Evolutionary conservation across 2,888 invertebrate species (phyloP).

Genomic region (Hofmannophila pseudospretella): DNA sequence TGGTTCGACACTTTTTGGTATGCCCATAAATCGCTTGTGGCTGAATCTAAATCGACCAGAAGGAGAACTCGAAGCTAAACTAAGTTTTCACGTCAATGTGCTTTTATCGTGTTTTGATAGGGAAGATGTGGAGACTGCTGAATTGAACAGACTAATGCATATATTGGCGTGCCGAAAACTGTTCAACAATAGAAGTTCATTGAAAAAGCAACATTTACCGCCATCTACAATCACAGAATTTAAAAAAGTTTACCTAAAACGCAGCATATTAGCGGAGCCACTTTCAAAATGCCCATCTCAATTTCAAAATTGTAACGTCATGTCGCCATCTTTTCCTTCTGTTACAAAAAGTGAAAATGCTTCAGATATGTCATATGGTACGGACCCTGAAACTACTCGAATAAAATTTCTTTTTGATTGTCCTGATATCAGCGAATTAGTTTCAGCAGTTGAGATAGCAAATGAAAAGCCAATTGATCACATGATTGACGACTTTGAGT

Average conservation of each 20-base stretch:
- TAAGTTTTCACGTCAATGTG: conserved; percentile 60
- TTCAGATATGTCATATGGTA: conserved; percentile 19
- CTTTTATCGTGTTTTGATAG: conserved; percentile 60
- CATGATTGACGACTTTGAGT: conserved; percentile 60
- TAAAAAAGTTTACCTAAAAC: conserved; percentile 59
- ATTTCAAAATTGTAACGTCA: conserved; percentile 21
- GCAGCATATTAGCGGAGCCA: conserved; percentile 57
- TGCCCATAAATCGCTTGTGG: conserved; percentile 61
- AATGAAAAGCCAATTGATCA: conserved; percentile 42
- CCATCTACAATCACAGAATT: conserved; percentile 47
- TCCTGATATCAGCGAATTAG: conserved; percentile 62
- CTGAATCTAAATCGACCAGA: conserved; percentile 26
- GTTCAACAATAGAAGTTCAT: conserved; percentile 59
- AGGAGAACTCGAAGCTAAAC: conserved; percentile 50
- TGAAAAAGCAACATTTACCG: conserved; percentile 42
- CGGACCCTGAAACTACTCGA: conserved; percentile 30
- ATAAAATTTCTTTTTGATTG: conserved; percentile 57
- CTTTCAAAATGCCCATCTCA: conserved; percentile 34
- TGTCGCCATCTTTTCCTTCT: conserved; percentile 38
- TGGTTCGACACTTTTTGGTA: conserved; percentile 38
- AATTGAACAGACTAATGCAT: conserved; percentile 53
- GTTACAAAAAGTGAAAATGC: conserved; percentile 39
- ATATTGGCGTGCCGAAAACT: conserved; percentile 60
- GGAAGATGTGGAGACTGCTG: conserved; percentile 53
- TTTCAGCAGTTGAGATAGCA: conserved; percentile 60